Base-by-base conservation (phyloP, 2,888 invertebrate species). In the Trachelus tabidus region DNA sequence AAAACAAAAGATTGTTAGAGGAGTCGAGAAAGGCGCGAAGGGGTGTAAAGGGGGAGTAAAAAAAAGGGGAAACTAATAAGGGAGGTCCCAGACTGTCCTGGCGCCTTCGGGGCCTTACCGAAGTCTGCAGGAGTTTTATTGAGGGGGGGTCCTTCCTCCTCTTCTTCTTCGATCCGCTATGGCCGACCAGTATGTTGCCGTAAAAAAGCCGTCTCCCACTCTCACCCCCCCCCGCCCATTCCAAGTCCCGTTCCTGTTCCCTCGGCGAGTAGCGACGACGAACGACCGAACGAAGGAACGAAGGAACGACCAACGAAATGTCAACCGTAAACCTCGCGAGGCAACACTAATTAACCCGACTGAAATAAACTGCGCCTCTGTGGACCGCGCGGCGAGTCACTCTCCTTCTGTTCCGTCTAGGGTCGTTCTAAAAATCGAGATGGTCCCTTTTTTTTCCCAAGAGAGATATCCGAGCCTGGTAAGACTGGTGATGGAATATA, bases 241-340 rank as follows among this genome's bases (percentile, higher is more conserved):
- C n/a, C 35, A 11, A 75, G 75, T 75, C 34, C 68, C 35, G 71
- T 71, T 71, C 71, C 71, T 23, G 71, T 71, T 71, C 71, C 71
- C 78, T 56, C 71, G 73, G 74, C 81, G 79, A 75, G 75, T 56
- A 81, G 78, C 80, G 84, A 85, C 85, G 84, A 83, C 85, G 86
- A 83, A 82, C 80, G 83, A 84, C 74, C 75, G 74, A 69, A 75
- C 74, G 15, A n/a, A 35, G 33, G n/a, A 34, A 84, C 34, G 34
- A 79, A 74, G 81, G 81, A 88, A 86, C 86, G 85, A 56, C 77
- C 90, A 89, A 89, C 90, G 89, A 91, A 91, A 90, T 90, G 91
- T 91, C 91, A 91, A 91, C 90, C 89, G 90, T 91, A 90, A 91
- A 91, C 90, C 90, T 91, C 90, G 89, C 90, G 90, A 90, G 90